A percentile compares a stretch with the other conserved stretches of the same genome.
Conservation (phyloP, 1,140 invertebrate genomes). For the Drosophila simulans region DNA sequence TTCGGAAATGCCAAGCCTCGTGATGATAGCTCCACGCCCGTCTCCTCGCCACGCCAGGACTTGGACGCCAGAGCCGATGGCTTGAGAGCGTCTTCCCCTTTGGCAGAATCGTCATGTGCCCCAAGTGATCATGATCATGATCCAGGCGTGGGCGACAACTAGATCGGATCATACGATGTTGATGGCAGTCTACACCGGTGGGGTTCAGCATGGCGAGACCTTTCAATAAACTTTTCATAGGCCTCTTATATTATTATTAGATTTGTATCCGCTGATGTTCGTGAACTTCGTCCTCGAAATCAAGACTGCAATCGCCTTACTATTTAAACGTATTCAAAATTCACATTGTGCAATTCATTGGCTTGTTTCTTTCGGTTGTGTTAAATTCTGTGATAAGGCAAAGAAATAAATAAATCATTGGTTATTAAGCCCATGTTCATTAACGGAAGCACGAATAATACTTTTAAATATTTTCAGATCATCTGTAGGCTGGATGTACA, state of each 20-base stretch:
- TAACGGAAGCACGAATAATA: no score
- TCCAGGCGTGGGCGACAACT: constrained; percentile 4
- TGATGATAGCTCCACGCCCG: constrained; percentile 85
- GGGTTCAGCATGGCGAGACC: not conserved
- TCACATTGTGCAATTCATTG: not conserved
- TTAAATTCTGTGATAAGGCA: not conserved
- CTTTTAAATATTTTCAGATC: no score
- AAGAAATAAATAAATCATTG: not conserved
- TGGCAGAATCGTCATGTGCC: not conserved
- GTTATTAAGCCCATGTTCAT: not conserved
- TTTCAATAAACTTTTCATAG: constrained; percentile 8
- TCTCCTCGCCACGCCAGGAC: constrained; percentile 25
- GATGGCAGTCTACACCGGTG: not conserved
- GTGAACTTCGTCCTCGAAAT: not conserved
- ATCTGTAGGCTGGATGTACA: no score
- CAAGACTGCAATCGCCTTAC: not conserved
- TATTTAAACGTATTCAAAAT: not conserved
- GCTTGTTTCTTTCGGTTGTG: not conserved
- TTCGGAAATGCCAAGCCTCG: constrained; percentile 94
- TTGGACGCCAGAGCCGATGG: not conserved
- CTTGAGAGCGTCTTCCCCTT: not conserved
- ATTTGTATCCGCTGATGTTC: constrained; percentile 5
- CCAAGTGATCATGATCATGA: not conserved
- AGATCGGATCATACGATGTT: not conserved
- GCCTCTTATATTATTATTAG: constrained; percentile 8